Evolutionary conservation across 2,113 vertebrate species (phyloP).

Genomic region (Typhlomys cinereus): DNA sequence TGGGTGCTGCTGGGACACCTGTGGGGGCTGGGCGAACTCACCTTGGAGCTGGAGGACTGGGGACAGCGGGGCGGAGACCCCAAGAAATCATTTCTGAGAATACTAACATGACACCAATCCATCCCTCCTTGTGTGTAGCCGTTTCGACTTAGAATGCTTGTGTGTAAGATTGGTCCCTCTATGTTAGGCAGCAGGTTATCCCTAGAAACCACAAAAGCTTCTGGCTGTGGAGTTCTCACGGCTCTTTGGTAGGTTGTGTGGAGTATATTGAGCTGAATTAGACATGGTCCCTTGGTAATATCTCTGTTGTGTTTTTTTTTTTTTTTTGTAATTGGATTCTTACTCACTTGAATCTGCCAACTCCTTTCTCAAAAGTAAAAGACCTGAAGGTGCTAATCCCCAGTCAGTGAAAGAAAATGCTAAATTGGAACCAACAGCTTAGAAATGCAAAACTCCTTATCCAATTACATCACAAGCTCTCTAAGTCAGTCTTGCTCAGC

Average conservation of each 20-base stretch:
- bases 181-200: constrained; percentile 13
- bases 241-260: constrained; percentile 35
- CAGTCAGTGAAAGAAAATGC: constrained; percentile 44
- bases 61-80: too few relatives aligned
- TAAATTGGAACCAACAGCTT: constrained; percentile 59
- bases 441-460: constrained; percentile 65
- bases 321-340: constrained; percentile 66
- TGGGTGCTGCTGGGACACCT: too few relatives aligned
- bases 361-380: constrained; percentile 57
- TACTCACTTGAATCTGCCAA: constrained; percentile 56
- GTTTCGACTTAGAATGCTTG: neutral
- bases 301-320: constrained; percentile 41
- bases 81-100: constrained; percentile 24
- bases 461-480: constrained; percentile 17
- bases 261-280: constrained; percentile 58
- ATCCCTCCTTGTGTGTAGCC: neutral
- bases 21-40: too few relatives aligned
- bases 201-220: constrained; percentile 33
- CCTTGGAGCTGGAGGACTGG: too few relatives aligned
- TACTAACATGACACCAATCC: neutral
- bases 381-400: constrained; percentile 64
- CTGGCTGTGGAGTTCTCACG: constrained; percentile 57
- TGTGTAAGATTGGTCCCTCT: neutral
- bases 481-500: neutral
- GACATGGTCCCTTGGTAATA: constrained; percentile 45